A percentile compares a stretch with the other conserved stretches of the same genome.
Conservation (phyloP, 1,140 invertebrate genomes). For the Scaptomyza hsui region DNA sequence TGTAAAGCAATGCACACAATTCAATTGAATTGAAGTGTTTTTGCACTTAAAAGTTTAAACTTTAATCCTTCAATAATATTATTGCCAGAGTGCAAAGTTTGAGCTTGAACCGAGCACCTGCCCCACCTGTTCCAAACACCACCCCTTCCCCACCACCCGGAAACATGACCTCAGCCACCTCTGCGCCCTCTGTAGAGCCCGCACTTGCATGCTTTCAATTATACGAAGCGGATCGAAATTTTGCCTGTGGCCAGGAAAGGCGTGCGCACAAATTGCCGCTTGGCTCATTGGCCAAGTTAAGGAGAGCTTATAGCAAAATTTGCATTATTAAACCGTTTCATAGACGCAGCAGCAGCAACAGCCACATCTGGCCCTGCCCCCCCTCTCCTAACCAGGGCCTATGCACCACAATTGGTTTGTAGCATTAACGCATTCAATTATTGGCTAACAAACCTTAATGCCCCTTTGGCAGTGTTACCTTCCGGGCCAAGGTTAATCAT, state of each 20-base stretch:
- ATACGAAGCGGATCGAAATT: constrained; percentile 24
- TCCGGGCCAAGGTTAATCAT: constrained; percentile 12
- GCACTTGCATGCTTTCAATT: constrained; percentile 52
- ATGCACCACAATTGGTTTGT: neutral
- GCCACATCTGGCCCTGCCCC: no score
- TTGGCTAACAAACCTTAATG: neutral
- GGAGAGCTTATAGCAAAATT: constrained; percentile 46
- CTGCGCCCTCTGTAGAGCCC: neutral
- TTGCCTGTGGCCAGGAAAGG: constrained; percentile 26
- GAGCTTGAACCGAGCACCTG: constrained; percentile 18
- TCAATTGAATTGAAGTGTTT: constrained; percentile 76
- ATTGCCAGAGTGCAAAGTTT: constrained; percentile 73
- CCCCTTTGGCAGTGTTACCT: neutral
- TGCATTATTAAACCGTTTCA: constrained; percentile 51
- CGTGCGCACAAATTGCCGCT: constrained; percentile 29
- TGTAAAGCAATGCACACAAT: constrained; percentile 47
- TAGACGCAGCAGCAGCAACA: neutral
- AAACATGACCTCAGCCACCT: neutral
- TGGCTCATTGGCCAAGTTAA: constrained; percentile 51
- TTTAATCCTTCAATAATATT: constrained; percentile 82
- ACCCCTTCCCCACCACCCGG: neutral
- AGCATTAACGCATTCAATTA: constrained; percentile 28
- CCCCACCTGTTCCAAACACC: neutral
- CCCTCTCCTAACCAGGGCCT: no score
- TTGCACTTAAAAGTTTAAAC: constrained; percentile 81